Percentiles rank a stretch among this genome's conserved stretches.
phyloP scores from a whole-genome alignment of 2,888 invertebrate genomes.

The Ypsolopha sequella region DNA sequence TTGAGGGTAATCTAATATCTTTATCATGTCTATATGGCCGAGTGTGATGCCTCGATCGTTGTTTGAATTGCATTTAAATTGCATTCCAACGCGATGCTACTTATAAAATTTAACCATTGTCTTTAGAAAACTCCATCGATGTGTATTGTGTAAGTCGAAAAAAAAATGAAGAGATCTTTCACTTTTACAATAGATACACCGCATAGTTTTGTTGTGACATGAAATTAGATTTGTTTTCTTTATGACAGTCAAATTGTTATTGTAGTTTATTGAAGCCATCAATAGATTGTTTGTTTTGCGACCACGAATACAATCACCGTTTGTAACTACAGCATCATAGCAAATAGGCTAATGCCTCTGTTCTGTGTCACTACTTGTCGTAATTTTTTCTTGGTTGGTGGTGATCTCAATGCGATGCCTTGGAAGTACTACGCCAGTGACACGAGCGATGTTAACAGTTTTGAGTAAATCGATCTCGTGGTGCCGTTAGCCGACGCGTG shows the following conservation, averaged over 20 bases:
- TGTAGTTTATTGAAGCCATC: no score
- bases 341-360: neutral
- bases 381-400: neutral
- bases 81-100: no score
- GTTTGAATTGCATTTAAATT: no score
- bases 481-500: constrained; percentile 14
- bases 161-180: neutral
- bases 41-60: no score
- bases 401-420: neutral
- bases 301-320: neutral
- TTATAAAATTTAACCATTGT: no score
- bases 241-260: no score
- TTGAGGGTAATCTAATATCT: no score
- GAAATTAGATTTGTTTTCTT: no score
- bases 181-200: neutral
- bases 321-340: neutral
- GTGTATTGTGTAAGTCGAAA: neutral
- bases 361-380: neutral
- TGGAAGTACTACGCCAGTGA: neutral
- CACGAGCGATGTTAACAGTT: constrained; percentile 1
- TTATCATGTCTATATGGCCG: no score
- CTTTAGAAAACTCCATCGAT: neutral
- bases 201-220: no score
- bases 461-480: constrained; percentile 12
- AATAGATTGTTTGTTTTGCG: neutral